These are phyloP conservation scores for Oophaga pumilio DNA, from an alignment of 2,113 vertebrate species.

Conservation along the genomic window DNA sequence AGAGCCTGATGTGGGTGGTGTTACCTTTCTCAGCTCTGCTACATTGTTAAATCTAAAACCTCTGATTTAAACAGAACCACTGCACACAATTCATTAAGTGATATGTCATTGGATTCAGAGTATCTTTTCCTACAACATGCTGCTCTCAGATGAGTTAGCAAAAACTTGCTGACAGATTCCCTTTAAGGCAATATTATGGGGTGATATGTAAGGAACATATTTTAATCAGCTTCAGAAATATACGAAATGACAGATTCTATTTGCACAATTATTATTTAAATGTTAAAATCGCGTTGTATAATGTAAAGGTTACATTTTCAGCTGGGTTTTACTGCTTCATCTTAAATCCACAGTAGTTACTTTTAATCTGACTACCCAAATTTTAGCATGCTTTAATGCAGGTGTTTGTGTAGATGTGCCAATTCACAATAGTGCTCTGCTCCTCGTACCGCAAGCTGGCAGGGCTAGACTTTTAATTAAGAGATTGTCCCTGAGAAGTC, in stretches of 20 bases:
- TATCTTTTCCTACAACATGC: too few species aligned
- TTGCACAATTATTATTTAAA: not conserved
- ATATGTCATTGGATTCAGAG: too few species aligned
- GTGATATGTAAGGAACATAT: too few species aligned
- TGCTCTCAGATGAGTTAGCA: too few species aligned
- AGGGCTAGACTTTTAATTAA: constrained; percentile 53
- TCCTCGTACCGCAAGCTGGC: constrained; percentile 34
- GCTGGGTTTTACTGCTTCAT: not conserved
- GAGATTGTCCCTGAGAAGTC: constrained; percentile 49
- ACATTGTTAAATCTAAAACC: too few species aligned
- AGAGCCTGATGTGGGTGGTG: too few species aligned
- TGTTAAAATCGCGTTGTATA: not conserved
- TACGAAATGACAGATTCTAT: not conserved
- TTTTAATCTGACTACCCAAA: constrained; percentile 1
- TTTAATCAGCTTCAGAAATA: not conserved
- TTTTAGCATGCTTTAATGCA: constrained; percentile 30
- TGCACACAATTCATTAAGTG: too few species aligned
- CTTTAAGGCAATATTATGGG: too few species aligned
- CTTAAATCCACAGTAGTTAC: not conserved
- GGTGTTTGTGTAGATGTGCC: constrained; percentile 53
- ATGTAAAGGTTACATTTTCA: not conserved
- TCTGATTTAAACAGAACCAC: too few species aligned
- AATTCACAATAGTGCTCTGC: constrained; percentile 47
- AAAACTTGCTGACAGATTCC: too few species aligned
- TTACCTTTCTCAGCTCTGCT: too few species aligned